Conservation (phyloP, 2,888 invertebrate genomes). For the Zhuqinia jingwanae region DNA sequence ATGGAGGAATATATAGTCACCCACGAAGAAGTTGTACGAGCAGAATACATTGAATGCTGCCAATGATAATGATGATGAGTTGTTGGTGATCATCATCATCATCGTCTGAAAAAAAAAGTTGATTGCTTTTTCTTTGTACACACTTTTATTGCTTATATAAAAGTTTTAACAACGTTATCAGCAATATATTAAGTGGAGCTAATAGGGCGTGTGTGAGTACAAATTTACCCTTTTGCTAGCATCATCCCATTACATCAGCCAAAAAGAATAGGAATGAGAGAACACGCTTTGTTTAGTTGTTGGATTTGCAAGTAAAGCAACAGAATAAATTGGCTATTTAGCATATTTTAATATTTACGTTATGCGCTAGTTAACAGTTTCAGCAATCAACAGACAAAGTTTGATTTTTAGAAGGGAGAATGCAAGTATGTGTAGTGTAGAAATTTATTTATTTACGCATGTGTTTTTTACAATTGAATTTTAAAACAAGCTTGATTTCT, state of each 20-base stretch:
- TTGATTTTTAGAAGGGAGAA: no score
- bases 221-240: neutral
- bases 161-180: constrained; percentile 16
- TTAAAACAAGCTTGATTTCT: neutral
- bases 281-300: neutral
- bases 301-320: neutral
- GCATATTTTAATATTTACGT: constrained; percentile 62
- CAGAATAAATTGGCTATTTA: constrained; percentile 46
- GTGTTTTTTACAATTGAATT: neutral
- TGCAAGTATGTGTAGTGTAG: neutral
- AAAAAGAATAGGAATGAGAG: neutral
- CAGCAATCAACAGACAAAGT: no score
- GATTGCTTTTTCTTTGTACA: constrained; percentile 32
- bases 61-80: constrained; percentile 3
- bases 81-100: no score
- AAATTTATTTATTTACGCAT: neutral
- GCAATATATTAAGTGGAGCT: constrained; percentile 11
- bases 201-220: constrained; percentile 47
- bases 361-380: no score
- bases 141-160: constrained; percentile 7
- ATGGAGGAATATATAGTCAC: constrained; percentile 19
- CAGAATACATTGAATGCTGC: no score
- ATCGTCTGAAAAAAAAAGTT: neutral
- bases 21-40: no score
- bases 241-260: neutral